These are phyloP conservation scores for Clinocottus analis DNA, from an alignment of 2,113 vertebrate species.

Conservation along the genomic window DNA sequence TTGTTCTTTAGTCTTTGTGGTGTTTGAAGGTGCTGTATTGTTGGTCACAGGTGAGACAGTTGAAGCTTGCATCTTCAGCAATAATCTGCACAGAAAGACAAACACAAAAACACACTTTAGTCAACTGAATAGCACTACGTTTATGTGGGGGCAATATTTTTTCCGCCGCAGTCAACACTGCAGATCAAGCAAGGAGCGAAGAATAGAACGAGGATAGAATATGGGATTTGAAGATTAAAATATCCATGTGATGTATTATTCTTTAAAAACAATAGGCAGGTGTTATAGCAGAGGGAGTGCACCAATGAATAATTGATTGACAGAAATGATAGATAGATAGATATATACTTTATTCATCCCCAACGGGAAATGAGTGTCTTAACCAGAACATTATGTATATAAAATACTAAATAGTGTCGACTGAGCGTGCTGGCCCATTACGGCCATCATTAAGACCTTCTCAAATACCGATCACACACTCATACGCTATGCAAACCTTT, in stretches of 20 bases:
- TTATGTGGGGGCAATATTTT: neutral
- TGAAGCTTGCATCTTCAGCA: conserved; percentile 81
- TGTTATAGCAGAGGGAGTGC: neutral
- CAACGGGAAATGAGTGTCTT: conserved; percentile 6
- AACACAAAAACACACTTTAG: neutral
- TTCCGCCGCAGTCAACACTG: neutral
- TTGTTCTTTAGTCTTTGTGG: conserved; percentile 78
- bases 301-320: neutral
- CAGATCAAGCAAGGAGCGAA: neutral
- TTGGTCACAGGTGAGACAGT: conserved; percentile 71
- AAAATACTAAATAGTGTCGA: neutral
- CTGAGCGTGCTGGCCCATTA: neutral
- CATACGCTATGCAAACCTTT: neutral
- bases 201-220: neutral
- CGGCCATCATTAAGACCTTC: neutral
- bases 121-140: neutral
- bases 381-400: neutral
- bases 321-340: too few species aligned
- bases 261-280: neutral
- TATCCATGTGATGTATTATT: too few species aligned
- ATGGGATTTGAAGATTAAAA: neutral
- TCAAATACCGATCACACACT: neutral
- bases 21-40: conserved; percentile 57
- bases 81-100: conserved; percentile 59
- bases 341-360: too few species aligned